These are phyloP conservation scores for Rhyacophila evoluta DNA, from an alignment of 2,888 invertebrate species.

Conservation along the genomic window DNA sequence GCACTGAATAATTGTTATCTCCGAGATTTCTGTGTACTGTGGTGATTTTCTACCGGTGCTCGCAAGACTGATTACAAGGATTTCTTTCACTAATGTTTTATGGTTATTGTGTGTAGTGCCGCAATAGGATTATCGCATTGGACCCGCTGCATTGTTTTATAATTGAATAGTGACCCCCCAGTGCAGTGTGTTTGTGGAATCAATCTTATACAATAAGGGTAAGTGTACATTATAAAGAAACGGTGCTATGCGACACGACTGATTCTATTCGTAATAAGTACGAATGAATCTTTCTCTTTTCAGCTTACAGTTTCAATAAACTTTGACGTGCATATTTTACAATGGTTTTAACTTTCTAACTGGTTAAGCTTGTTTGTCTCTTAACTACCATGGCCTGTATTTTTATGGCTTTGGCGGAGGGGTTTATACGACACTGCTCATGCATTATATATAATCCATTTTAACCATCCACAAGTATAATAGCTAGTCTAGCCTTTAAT, in stretches of 20 bases:
- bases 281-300: conserved; percentile 26
- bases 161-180: background rate
- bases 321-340: conserved; percentile 39
- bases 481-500: too few relatives aligned
- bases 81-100: background rate
- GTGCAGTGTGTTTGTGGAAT: conserved; percentile 22
- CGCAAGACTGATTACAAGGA: conserved; percentile 21
- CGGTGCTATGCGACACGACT: too few relatives aligned
- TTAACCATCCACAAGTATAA: too few relatives aligned
- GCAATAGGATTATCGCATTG: conserved; percentile 23
- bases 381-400: conserved; percentile 29
- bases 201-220: conserved; percentile 30
- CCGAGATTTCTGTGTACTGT: conserved; percentile 27
- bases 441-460: too few relatives aligned
- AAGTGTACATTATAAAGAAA: background rate
- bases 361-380: conserved; percentile 40
- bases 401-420: conserved; percentile 34
- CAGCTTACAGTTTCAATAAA: conserved; percentile 27
- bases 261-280: background rate
- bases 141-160: conserved; percentile 25
- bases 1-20: conserved; percentile 51
- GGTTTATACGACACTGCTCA: too few relatives aligned
- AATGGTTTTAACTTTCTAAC: conserved; percentile 45
- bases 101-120: conserved; percentile 17
- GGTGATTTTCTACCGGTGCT: conserved; percentile 30